phyloP scores from a whole-genome alignment of 2,113 vertebrate species.

The Chaetodon trifascialis region DNA sequence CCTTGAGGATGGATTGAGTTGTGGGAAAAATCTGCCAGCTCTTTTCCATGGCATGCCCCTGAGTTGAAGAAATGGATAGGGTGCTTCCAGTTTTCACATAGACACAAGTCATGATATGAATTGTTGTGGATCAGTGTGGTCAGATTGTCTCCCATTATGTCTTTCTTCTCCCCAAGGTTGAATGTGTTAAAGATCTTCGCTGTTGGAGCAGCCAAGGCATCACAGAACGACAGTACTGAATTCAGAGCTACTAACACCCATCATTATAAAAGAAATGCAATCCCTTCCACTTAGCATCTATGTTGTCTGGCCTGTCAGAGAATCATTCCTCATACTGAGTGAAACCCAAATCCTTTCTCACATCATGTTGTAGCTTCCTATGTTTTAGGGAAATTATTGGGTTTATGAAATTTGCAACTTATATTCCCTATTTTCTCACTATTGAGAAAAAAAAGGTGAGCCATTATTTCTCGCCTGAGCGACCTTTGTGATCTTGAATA shows the following conservation, averaged over 20 bases:
- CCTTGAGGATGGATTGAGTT: slow-evolving; percentile 33
- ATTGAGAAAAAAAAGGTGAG: not conserved
- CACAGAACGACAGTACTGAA: slow-evolving; percentile 28
- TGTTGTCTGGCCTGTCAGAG: slow-evolving; percentile 38
- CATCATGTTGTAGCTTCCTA: slow-evolving; percentile 19
- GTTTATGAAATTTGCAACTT: not conserved
- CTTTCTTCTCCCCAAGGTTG: slow-evolving; percentile 41
- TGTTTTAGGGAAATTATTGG: slow-evolving; percentile 13
- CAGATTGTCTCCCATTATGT: slow-evolving; percentile 47
- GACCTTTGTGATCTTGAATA: slow-evolving; percentile 24
- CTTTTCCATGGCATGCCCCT: slow-evolving; percentile 8
- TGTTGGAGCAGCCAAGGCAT: slow-evolving; percentile 33
- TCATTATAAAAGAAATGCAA: slow-evolving; percentile 63
- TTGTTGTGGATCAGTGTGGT: slow-evolving; percentile 56
- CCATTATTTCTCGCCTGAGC: not conserved
- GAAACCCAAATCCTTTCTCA: slow-evolving; percentile 20
- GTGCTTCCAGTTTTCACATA: slow-evolving; percentile 47
- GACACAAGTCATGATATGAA: slow-evolving; percentile 37
- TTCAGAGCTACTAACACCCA: slow-evolving; percentile 43
- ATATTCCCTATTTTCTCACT: not conserved
- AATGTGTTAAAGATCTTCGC: slow-evolving; percentile 43
- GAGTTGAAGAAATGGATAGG: slow-evolving; percentile 27
- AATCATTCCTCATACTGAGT: slow-evolving; percentile 38
- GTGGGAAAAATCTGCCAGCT: slow-evolving; percentile 33
- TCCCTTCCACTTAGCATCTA: slow-evolving; percentile 46